Base-by-base conservation (phyloP, 2,888 invertebrate genomes). In the Pyrrhia umbra region DNA sequence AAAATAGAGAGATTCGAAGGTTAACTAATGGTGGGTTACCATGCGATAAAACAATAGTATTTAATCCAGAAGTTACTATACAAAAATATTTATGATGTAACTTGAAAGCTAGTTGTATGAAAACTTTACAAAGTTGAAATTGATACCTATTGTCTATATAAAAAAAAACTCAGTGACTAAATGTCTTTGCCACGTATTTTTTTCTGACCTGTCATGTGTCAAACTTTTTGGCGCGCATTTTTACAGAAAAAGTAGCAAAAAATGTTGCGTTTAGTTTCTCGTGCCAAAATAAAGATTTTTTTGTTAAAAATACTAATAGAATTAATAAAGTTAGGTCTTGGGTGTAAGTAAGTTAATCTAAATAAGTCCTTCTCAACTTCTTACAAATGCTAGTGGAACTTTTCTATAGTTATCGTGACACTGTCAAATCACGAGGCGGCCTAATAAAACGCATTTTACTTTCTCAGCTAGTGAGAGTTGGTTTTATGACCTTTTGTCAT, bases 401-500 rank as follows among this genome's bases (percentile, higher is more conserved):
- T 13, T 10, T 10, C 0, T 18, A 34, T 15, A 6, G 3, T n/a
- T 42, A 23, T 6, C 0, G n/a, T 45, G 37, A 27, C 51, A 8
- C 47, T 67, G 47, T 56, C 51, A 73, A 43, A 52, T 51, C 8
- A 52, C 55, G 30, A 16, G 51, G 34, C 34, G 8, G 20, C 8
- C 46, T 55, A 55, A 68, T 25, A 42, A 65, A 42, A 43, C n/a
- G 42, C 30, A 16, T 40, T 42, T n/a, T 27, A 54, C 71, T 70
- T 70, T 70, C 70, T 13, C 59, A 9, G 23, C 13, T 6, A 8
- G 64, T 58, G 51, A 73, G 70, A 67, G 69, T 59, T 21, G 5
- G 18, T 25, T 40, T 56, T 52, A 67, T 49, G 51, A 60, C 46
- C 74, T 73, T 67, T 70, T 51, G 68, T 56, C 16, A 15, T 25